These are phyloP conservation scores for Amblyopsis hoosieri DNA, from an alignment of 2,797 vertebrate genomes.

Conservation along the genomic window DNA sequence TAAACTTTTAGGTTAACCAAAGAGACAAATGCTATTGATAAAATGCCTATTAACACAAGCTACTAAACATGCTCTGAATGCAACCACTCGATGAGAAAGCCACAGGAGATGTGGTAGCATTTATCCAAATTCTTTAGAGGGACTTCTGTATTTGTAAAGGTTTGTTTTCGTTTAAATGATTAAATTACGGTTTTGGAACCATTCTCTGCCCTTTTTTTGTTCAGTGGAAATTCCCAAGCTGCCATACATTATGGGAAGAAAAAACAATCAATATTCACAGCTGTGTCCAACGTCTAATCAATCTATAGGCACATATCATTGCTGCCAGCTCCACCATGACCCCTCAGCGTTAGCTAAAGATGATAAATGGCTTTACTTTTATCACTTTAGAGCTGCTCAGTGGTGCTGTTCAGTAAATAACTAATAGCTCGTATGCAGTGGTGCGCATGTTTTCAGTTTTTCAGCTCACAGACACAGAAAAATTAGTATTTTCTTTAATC, in stretches of 20 bases:
- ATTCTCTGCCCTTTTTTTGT: conserved; percentile 3
- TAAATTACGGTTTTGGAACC: conserved; percentile 6
- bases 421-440: too few species aligned
- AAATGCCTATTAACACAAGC: too few species aligned
- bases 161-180: conserved; percentile 3
- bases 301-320: conserved; percentile 10
- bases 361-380: conserved; percentile 18
- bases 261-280: conserved; percentile 20
- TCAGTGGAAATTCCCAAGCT: not conserved
- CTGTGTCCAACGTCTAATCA: conserved; percentile 21
- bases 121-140: not conserved
- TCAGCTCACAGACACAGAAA: not conserved
- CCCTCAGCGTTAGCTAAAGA: conserved; percentile 13
- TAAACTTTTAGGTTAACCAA: conserved; percentile 3
- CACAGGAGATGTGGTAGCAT: not conserved
- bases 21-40: conserved; percentile 5
- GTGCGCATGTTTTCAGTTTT: not conserved
- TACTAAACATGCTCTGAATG: not conserved
- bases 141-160: not conserved
- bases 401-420: too few species aligned
- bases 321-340: not conserved
- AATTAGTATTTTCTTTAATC: too few species aligned
- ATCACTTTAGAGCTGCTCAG: conserved; percentile 11
- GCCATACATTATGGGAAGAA: conserved; percentile 9
- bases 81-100: not conserved